Base-by-base conservation (phyloP, 2,888 invertebrate species). In the Blera fallax region DNA sequence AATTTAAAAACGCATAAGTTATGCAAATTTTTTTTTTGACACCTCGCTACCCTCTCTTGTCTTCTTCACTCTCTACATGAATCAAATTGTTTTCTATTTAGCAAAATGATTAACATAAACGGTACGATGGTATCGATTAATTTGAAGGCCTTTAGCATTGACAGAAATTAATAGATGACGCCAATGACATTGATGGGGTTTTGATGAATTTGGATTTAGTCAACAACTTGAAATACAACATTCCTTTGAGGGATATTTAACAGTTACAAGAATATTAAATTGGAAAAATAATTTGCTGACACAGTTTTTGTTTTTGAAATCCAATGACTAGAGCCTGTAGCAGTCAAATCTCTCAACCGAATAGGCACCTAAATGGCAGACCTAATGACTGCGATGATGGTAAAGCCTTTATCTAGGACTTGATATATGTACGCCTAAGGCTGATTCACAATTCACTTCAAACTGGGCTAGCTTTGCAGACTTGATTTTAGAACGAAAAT, bases 71-170 rank as follows among this genome's bases (percentile, higher is more conserved):
- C 21, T 58, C n/a, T 5, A 29, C 5, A 24, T 0, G 2, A 14
- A 34, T 6, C 16, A 54, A 24, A 65, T 65, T 67, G 34, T 37
- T 45, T 76, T 56, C 58, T 18, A 27, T 50, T 67, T 67, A 58
- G 37, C 58, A 37, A 58, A 48, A 21, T 48, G 65, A 76, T 76
- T 58, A 58, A 54, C 45, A 37, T 29, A 37, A 48, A 21, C 29
- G 10, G 29, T 21, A 21, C 34, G 56, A 48, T 34, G 32, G 27
- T 48, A 27, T 58, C 65, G 48, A 76, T 76, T 76, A 76, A 76
- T 76, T 48, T 67, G 58, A 65, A 76, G 56, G 76, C 67, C 67
- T 67, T 76, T 40, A 76, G 27, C 16, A 60, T 37, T 76, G 76
- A 56, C 67, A 76, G 27, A 21, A 65, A 37, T 65, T 58, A 76